phyloP scores from a whole-genome alignment of 2,888 invertebrate genomes.

The Orthonychiurus folsomi region DNA sequence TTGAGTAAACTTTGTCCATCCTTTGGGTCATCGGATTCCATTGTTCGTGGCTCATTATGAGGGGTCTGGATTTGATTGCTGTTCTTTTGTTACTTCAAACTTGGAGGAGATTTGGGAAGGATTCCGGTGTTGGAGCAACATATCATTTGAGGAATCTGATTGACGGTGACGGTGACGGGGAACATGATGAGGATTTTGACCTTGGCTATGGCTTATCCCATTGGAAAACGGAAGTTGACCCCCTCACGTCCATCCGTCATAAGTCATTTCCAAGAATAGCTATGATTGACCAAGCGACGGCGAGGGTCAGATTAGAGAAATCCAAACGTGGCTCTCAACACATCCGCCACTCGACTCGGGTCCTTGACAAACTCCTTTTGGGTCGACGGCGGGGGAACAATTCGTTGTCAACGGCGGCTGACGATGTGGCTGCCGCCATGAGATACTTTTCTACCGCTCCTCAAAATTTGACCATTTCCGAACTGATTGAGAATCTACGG shows the following conservation, averaged over 20 bases:
- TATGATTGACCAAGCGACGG: background rate
- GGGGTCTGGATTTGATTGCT: constrained; percentile 31
- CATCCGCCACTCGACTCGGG: constrained; percentile 29
- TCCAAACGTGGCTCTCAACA: background rate
- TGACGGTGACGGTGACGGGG: background rate
- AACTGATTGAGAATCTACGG: constrained; percentile 34
- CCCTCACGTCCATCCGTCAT: background rate
- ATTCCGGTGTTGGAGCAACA: background rate
- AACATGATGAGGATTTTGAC: background rate
- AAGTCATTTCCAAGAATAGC: constrained; percentile 5
- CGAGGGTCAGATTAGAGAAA: background rate
- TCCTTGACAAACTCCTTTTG: constrained; percentile 23
- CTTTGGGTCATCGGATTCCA: background rate
- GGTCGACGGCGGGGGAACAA: background rate
- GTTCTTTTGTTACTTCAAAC: constrained; percentile 30
- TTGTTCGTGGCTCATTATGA: constrained; percentile 22
- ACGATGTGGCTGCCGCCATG: background rate
- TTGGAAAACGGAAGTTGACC: background rate
- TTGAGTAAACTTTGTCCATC: background rate
- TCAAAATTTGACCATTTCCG: constrained; percentile 35
- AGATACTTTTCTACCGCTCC: background rate
- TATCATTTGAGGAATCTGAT: background rate
- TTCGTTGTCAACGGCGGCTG: background rate
- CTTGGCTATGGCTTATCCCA: background rate
- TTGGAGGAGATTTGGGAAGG: constrained; percentile 28